A percentile compares a stretch with the other conserved stretches of the same genome.
Evolutionary conservation across 2,113 vertebrate genomes (phyloP).

Genomic region (Echinops telfairi): DNA sequence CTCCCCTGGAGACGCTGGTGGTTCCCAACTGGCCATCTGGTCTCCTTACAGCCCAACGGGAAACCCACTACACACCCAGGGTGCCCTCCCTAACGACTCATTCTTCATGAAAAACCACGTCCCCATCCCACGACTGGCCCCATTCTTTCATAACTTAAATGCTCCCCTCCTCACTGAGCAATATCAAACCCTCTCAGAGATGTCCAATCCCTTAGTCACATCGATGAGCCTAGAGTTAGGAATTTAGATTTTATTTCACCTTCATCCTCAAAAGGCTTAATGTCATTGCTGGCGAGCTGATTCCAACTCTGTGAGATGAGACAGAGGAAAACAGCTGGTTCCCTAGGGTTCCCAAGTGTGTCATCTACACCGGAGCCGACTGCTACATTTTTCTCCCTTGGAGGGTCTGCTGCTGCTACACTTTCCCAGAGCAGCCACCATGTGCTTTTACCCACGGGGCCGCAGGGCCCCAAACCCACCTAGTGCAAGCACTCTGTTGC

Average conservation of each 20-base stretch:
- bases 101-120: not conserved
- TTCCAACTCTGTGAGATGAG: too few relatives aligned
- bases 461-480: not conserved
- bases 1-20: too few relatives aligned
- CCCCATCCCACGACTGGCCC: not conserved
- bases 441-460: not conserved
- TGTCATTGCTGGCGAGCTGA: too few relatives aligned
- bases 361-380: not conserved
- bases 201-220: not conserved
- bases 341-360: not conserved
- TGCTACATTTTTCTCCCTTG: not conserved
- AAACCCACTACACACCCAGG: too few relatives aligned
- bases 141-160: not conserved
- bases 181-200: not conserved
- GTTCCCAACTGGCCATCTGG: too few relatives aligned
- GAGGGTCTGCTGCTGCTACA: too few relatives aligned
- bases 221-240: constrained; percentile 2
- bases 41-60: too few relatives aligned
- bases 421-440: too few relatives aligned
- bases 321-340: not conserved
- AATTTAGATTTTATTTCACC: not conserved
- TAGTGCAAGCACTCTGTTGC: too few relatives aligned
- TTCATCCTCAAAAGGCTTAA: not conserved
- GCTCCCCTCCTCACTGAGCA: not conserved
- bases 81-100: too few relatives aligned